Percentiles rank a stretch among this genome's conserved stretches.
phyloP scores from a whole-genome alignment of 2,888 invertebrate genomes.

The Lamproptera curius region DNA sequence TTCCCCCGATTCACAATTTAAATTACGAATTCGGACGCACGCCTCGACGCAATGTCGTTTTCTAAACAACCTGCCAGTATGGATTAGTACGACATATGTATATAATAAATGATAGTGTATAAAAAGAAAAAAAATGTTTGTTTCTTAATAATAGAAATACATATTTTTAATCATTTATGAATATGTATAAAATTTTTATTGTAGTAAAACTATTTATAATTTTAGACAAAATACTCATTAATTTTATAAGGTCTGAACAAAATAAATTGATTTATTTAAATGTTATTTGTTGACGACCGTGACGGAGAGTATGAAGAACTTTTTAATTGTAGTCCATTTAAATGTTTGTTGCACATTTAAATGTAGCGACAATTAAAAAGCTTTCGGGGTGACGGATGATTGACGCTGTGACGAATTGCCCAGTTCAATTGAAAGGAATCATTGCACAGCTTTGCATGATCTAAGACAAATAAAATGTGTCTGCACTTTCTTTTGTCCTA shows the following conservation, averaged over 20 bases:
- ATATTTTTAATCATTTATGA: too few species aligned
- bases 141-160: too few species aligned
- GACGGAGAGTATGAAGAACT: constrained; percentile 28
- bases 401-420: constrained; percentile 18
- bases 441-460: too few species aligned
- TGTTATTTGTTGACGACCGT: constrained; percentile 28
- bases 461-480: too few species aligned
- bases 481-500: too few species aligned
- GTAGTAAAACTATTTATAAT: too few species aligned
- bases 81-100: too few species aligned
- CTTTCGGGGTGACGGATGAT: constrained; percentile 11
- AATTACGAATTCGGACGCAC: constrained; percentile 8
- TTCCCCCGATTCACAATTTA: constrained; percentile 27
- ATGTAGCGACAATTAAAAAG: constrained; percentile 3
- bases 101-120: too few species aligned
- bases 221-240: too few species aligned
- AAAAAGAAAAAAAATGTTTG: too few species aligned
- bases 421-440: constrained; percentile 4
- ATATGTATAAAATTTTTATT: too few species aligned
- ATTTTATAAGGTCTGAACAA: background rate
- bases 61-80: background rate
- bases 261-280: constrained; percentile 23
- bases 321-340: constrained; percentile 21
- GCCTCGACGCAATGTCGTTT: too few species aligned
- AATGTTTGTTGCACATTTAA: constrained; percentile 13